A percentile compares a stretch with the other conserved stretches of the same genome.
phyloP scores from a whole-genome alignment of 1,140 invertebrate species.

The Maconellicoccus hirsutus region DNA sequence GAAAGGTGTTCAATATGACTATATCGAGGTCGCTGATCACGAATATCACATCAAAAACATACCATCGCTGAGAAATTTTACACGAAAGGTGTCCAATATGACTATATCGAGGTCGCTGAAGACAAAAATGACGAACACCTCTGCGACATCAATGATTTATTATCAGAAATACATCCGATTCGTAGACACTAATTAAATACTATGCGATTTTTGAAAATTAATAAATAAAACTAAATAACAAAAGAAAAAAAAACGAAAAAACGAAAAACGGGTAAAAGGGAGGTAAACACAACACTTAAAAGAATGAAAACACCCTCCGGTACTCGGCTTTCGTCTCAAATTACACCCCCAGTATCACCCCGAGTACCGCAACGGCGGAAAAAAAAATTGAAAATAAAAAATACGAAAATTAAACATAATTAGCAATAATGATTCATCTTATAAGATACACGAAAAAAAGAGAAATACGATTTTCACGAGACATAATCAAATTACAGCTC shows the following conservation, averaged over 20 bases:
- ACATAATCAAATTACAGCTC: background rate
- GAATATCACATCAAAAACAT: no score
- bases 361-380: background rate
- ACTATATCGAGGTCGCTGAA: no score
- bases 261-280: conserved; percentile 1
- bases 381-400: background rate
- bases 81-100: no score
- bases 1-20: no score
- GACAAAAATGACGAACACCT: no score
- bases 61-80: no score
- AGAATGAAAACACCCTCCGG: background rate
- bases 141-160: background rate
- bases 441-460: background rate
- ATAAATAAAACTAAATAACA: background rate
- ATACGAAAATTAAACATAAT: background rate
- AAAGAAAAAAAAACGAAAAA: no score
- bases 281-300: background rate
- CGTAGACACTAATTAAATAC: background rate
- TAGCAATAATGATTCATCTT: background rate
- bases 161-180: background rate
- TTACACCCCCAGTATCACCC: background rate
- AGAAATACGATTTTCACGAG: background rate
- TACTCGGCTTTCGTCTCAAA: background rate
- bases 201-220: background rate
- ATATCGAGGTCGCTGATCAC: no score